Evolutionary conservation across 2,888 invertebrate genomes (phyloP).

Genomic region (Dugesia japonica): DNA sequence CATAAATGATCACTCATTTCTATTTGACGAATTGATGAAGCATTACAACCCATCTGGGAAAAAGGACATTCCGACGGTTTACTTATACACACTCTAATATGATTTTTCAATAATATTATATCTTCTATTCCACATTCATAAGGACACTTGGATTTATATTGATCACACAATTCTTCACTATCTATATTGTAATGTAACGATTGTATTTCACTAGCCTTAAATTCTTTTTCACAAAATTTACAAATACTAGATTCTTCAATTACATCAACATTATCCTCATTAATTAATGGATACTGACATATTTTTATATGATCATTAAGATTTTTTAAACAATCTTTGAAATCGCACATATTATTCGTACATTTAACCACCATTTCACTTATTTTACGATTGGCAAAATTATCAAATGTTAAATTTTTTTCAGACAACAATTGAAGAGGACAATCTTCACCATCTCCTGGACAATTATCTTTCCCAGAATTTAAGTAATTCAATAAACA

Average conservation of each 20-base stretch:
- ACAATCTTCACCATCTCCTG: neutral
- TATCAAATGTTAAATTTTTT: neutral
- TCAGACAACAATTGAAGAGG: neutral
- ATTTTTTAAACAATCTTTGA: neutral
- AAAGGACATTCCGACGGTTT: neutral
- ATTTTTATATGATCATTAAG: neutral
- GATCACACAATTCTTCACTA: neutral
- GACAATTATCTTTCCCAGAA: neutral
- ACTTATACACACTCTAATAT: neutral
- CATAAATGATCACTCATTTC: no score
- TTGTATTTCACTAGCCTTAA: neutral
- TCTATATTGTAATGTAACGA: neutral
- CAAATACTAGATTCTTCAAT: no score
- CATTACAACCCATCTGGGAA: neutral
- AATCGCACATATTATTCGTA: neutral
- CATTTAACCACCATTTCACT: neutral
- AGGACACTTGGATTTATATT: neutral
- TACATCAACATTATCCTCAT: neutral
- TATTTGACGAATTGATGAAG: no score
- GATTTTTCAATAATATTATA: neutral
- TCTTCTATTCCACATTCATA: neutral
- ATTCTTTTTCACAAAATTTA: neutral
- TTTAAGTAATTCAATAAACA: neutral
- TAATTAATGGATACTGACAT: neutral
- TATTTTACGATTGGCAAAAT: neutral